Evolutionary conservation across 1,140 invertebrate species (phyloP).

Genomic region (Orius laevigatus): DNA sequence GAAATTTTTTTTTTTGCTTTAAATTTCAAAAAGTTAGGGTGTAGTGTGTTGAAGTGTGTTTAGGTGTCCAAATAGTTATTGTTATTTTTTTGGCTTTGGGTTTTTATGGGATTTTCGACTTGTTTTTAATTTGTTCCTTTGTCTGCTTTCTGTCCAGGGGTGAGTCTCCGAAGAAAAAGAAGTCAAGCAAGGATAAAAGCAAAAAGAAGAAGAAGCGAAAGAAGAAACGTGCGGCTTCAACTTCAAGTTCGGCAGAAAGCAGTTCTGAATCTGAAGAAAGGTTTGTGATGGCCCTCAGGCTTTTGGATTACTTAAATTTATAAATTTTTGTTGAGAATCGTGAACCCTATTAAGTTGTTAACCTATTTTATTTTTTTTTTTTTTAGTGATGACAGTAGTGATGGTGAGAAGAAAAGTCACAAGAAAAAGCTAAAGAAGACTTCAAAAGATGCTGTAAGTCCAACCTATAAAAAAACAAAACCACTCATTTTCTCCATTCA

Average conservation of each 20-base stretch:
- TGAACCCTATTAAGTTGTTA: background rate
- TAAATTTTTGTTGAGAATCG: background rate
- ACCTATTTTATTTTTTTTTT: slow-evolving; percentile 4
- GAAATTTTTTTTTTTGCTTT: too few relatives aligned
- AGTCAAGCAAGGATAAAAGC: slow-evolving; percentile 13
- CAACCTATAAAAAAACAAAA: too few relatives aligned
- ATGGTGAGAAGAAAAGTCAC: slow-evolving; percentile 18
- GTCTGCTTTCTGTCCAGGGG: slow-evolving; percentile 13
- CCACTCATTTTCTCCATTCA: too few relatives aligned
- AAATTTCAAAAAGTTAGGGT: too few relatives aligned
- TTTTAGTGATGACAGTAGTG: slow-evolving; percentile 20
- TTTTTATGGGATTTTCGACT: too few relatives aligned
- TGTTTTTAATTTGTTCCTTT: background rate
- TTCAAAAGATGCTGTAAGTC: slow-evolving; percentile 6
- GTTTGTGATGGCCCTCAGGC: background rate
- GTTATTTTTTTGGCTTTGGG: too few relatives aligned
- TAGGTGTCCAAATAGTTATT: too few relatives aligned
- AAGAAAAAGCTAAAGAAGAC: slow-evolving; percentile 17
- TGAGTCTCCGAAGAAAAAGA: slow-evolving; percentile 18
- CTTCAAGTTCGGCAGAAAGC: slow-evolving; percentile 8
- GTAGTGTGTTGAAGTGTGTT: too few relatives aligned
- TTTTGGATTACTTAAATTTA: too few relatives aligned
- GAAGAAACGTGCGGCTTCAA: slow-evolving; percentile 11
- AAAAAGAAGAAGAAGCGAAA: slow-evolving; percentile 19
- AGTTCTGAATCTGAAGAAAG: slow-evolving; percentile 13